Conservation (phyloP, 2,113 vertebrate genomes). For the Zapus hudsonius region DNA sequence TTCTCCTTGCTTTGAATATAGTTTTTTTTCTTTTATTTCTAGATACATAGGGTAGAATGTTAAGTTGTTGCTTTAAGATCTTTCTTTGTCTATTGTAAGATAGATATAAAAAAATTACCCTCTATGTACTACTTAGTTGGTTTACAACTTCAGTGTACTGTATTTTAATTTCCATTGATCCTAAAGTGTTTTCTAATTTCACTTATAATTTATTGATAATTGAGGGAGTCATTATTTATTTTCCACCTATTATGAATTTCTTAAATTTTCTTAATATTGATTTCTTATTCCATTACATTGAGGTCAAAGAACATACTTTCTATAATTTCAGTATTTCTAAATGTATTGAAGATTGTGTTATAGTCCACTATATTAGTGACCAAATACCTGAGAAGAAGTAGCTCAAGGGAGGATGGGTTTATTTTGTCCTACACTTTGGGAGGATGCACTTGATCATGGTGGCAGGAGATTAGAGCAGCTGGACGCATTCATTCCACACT, state of each 20-base stretch:
- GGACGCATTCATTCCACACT: no score
- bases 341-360: neutral
- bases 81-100: neutral
- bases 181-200: neutral
- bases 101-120: neutral
- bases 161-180: neutral
- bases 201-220: neutral
- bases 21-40: neutral
- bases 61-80: neutral
- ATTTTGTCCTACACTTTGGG: no score
- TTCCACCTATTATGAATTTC: neutral
- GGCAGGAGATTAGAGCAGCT: no score
- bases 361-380: neutral
- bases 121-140: neutral
- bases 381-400: no score
- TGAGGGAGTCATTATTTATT: neutral
- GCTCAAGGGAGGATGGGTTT: no score
- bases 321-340: neutral
- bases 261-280: neutral
- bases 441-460: no score
- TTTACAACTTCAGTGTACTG: neutral
- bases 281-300: neutral
- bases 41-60: neutral
- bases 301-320: neutral
- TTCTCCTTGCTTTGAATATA: neutral